phyloP scores from a whole-genome alignment of 2,888 invertebrate species.

The Aleiodes leptofemur region DNA sequence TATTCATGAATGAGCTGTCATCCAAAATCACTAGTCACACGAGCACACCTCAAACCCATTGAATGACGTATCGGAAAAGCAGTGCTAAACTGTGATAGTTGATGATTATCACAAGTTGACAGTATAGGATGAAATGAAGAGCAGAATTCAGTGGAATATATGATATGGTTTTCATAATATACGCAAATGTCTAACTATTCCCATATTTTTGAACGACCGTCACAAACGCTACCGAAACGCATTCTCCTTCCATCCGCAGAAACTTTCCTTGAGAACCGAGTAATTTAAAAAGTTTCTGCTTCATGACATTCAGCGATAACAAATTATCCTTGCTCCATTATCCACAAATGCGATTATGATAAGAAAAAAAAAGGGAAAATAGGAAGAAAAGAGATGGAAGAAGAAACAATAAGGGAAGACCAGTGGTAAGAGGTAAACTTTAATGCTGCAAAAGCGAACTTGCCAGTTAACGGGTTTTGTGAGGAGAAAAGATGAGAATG shows the following conservation, averaged over 20 bases:
- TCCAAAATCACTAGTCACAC: no score
- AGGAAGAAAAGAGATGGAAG: background rate
- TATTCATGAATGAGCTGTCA: no score
- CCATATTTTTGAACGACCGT: conserved; percentile 65
- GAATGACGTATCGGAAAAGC: no score
- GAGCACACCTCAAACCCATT: no score
- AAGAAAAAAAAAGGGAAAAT: conserved; percentile 71
- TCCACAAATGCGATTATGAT: conserved; percentile 75
- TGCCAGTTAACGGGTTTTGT: conserved; percentile 52
- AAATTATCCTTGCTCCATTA: conserved; percentile 74
- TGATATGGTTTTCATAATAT: conserved; percentile 54
- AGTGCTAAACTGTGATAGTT: no score
- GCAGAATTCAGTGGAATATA: background rate
- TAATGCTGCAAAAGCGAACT: conserved; percentile 62
- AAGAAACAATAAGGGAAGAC: conserved; percentile 38
- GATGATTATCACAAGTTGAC: no score
- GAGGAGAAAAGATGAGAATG: conserved; percentile 18
- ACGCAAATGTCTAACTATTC: conserved; percentile 66
- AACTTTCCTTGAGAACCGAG: conserved; percentile 71
- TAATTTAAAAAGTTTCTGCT: conserved; percentile 75
- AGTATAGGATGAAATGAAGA: no score
- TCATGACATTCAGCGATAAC: conserved; percentile 74
- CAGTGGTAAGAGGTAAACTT: conserved; percentile 61
- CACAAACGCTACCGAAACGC: conserved; percentile 40
- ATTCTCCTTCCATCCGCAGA: conserved; percentile 52